Percentiles rank a stretch among this genome's conserved stretches.
These are phyloP conservation scores for Hippopotamus amphibius DNA, from an alignment of 2,113 vertebrate genomes.

Conservation along the genomic window DNA sequence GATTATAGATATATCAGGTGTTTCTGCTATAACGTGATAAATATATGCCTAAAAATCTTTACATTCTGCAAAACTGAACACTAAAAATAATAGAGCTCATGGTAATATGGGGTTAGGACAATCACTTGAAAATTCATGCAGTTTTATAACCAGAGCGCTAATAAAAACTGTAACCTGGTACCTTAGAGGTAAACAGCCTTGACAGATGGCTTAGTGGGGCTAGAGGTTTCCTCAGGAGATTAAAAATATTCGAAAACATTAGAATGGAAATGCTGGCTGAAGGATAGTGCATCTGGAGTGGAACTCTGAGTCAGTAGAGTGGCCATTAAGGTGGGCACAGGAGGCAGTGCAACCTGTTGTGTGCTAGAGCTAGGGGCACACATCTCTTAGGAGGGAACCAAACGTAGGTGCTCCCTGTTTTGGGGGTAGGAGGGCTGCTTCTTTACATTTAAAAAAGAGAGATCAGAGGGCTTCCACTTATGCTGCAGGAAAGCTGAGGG, in stretches of 20 bases:
- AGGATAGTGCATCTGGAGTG: not conserved
- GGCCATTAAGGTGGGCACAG: not conserved
- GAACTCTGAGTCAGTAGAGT: slow-evolving; percentile 3
- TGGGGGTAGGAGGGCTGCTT: not conserved
- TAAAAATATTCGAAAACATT: slow-evolving; percentile 11
- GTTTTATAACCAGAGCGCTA: not conserved
- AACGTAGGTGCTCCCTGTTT: not conserved
- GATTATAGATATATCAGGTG: not conserved
- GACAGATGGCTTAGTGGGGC: not conserved
- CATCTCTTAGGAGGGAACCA: not conserved
- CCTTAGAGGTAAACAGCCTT: slow-evolving; percentile 4
- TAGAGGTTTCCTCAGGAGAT: slow-evolving; percentile 7
- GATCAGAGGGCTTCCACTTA: not conserved
- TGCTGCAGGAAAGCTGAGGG: not conserved
- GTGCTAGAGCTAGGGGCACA: not conserved
- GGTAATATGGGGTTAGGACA: not conserved
- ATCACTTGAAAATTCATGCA: slow-evolving; percentile 48
- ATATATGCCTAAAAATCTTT: slow-evolving; percentile 50
- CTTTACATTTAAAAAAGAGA: not conserved
- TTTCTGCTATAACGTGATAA: slow-evolving; percentile 21
- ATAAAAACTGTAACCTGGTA: not conserved
- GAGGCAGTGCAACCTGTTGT: not conserved
- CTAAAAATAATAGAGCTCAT: not conserved
- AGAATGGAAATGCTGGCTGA: slow-evolving; percentile 19
- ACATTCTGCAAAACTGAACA: slow-evolving; percentile 51